phyloP scores from a whole-genome alignment of 2,797 vertebrate genomes.

The Acipenser oxyrinchus region DNA sequence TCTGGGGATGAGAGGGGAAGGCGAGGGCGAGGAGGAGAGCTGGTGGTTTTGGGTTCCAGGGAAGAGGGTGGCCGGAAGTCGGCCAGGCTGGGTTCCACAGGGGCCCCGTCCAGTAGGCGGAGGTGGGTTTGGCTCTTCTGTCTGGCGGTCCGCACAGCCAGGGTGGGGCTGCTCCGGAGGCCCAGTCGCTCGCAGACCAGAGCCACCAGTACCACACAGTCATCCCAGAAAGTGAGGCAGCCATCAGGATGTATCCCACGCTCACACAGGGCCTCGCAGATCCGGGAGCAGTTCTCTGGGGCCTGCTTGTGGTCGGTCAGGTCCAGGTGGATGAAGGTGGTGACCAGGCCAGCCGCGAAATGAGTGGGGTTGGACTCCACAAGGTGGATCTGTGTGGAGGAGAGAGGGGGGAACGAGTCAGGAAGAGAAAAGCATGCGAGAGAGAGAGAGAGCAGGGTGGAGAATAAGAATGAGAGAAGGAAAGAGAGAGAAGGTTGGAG shows the following conservation, averaged over 20 bases:
- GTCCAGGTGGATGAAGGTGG: constrained; percentile 64
- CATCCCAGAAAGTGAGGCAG: constrained; percentile 71
- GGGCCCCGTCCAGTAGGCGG: constrained; percentile 39
- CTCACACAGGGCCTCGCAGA: constrained; percentile 45
- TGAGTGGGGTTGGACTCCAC: constrained; percentile 65
- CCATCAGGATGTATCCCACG: constrained; percentile 50
- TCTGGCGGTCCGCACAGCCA: constrained; percentile 58
- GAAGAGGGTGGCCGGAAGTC: not conserved
- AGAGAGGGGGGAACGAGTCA: not conserved
- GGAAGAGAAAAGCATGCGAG: not conserved
- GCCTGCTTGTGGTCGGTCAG: constrained; percentile 57
- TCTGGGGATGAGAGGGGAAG: too few species aligned
- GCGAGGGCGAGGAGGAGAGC: not conserved
- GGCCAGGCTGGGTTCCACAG: too few species aligned
- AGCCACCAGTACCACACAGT: constrained; percentile 64
- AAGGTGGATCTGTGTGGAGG: constrained; percentile 56
- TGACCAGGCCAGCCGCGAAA: constrained; percentile 60
- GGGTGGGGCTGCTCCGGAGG: constrained; percentile 44
- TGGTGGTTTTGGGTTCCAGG: not conserved
- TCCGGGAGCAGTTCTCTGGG: constrained; percentile 51
- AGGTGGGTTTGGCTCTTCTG: constrained; percentile 65
- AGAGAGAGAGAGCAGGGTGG: too few species aligned
- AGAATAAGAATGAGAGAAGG: too few species aligned
- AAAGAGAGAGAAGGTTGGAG: too few species aligned
- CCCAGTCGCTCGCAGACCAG: constrained; percentile 55